A percentile compares a stretch with the other conserved stretches of the same genome.
These are phyloP conservation scores for Troglohyphantes excavatus DNA, from an alignment of 2,888 invertebrate species.

Conservation along the genomic window DNA sequence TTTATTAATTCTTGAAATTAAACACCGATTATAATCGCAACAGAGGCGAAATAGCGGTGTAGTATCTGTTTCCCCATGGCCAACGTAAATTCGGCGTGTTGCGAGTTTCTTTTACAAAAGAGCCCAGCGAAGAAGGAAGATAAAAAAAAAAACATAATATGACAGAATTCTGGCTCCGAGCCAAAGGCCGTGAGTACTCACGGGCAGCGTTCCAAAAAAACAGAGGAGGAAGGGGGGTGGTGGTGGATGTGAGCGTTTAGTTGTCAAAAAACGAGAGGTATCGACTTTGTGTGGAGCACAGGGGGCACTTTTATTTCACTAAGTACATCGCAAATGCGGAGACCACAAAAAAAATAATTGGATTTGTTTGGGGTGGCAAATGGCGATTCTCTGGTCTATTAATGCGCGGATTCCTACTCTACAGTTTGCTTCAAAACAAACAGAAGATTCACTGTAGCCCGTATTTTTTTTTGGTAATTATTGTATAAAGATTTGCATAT, in stretches of 20 bases:
- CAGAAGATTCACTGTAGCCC: too few relatives aligned
- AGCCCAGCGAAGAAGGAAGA: background rate
- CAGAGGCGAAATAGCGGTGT: background rate
- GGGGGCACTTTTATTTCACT: conserved; percentile 31
- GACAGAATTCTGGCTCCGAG: conserved; percentile 61
- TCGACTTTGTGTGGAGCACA: conserved; percentile 17
- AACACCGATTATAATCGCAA: background rate
- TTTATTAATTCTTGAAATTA: too few relatives aligned
- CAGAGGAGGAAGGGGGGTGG: conserved; percentile 16
- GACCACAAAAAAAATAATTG: conserved; percentile 2
- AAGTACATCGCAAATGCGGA: conserved; percentile 12
- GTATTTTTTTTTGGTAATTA: too few relatives aligned
- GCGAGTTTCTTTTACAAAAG: conserved; percentile 1
- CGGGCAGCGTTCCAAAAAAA: conserved; percentile 70
- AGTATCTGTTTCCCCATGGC: too few relatives aligned
- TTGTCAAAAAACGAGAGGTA: conserved; percentile 68
- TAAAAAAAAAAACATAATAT: conserved; percentile 15
- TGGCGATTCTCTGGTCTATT: too few relatives aligned
- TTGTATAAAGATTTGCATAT: too few relatives aligned
- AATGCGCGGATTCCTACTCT: too few relatives aligned
- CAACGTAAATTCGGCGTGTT: conserved; percentile 27
- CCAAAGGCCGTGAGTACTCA: conserved; percentile 73
- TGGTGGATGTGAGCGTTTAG: conserved; percentile 23
- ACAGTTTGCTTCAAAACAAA: too few relatives aligned
- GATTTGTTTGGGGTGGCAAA: too few relatives aligned